phyloP scores from a whole-genome alignment of 1,140 invertebrate genomes.

The Zaprionus ghesquierei region DNA sequence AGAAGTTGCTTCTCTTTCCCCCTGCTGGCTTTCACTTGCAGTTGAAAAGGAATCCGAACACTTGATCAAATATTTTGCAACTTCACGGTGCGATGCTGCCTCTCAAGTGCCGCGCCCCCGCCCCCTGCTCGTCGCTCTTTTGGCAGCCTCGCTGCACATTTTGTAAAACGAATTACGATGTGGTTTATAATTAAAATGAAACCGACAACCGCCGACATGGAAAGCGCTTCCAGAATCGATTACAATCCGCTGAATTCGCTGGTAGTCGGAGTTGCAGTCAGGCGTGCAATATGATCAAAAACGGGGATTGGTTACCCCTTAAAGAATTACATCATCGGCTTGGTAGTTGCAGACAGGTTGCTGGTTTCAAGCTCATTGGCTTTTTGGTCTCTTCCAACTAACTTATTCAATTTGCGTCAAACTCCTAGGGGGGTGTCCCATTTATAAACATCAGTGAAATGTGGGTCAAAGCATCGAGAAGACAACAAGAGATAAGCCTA shows the following conservation, averaged over 20 bases:
- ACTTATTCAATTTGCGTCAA: conserved; percentile 39
- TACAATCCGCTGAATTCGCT: conserved; percentile 63
- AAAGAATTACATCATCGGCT: background rate
- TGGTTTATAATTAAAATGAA: conserved; percentile 78
- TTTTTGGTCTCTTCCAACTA: background rate
- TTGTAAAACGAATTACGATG: conserved; percentile 68
- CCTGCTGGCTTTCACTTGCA: conserved; percentile 62
- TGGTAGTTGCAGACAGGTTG: background rate
- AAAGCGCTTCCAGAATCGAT: conserved; percentile 57
- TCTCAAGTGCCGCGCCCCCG: conserved; percentile 60
- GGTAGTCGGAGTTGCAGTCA: conserved; percentile 38
- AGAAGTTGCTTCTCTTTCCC: conserved; percentile 65
- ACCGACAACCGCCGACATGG: conserved; percentile 62
- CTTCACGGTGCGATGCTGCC: conserved; percentile 64
- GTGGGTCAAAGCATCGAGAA: conserved; percentile 40
- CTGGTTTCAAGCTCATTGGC: background rate
- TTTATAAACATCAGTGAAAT: conserved; percentile 75
- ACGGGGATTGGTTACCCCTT: background rate
- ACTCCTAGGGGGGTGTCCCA: conserved; percentile 43
- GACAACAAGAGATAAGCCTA: conserved; percentile 13
- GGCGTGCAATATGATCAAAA: conserved; percentile 38
- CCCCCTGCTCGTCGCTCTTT: conserved; percentile 48
- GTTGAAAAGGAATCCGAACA: conserved; percentile 57
- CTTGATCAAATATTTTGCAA: conserved; percentile 81
- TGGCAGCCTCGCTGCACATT: conserved; percentile 61